Base-by-base conservation (phyloP, 2,888 invertebrate genomes). In the Andrena hattorfiana region DNA sequence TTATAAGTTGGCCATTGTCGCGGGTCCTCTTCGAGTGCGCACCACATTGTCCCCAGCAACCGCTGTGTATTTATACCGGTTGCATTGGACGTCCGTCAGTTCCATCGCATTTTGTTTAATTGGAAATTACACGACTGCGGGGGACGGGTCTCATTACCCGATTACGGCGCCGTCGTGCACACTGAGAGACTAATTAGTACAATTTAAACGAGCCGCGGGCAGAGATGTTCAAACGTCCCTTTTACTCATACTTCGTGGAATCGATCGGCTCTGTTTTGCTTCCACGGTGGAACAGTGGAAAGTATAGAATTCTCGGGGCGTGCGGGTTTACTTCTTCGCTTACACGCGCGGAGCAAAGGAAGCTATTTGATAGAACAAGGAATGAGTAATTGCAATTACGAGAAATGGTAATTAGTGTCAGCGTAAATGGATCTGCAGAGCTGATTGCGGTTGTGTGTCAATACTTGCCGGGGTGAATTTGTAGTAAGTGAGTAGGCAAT, bases 1-100 rank as follows among this genome's bases (percentile, higher is more conserved):
- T 81, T 81, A 74, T 70, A 81, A 81, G 69, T 23, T n/a, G 42
- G 8, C 42, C 48, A 81, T 81, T 81, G 81, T 59, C 68, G 16
- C 54, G 26, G 68, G 54, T 64, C 68, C 64, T 59, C 64, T 73
- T 66, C 28, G 63, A 59, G 32, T 51, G 54, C 8, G 5, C 7
- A 10, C 8, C 54, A 16, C 51, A 49, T 71, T 60, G 42, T 51
- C 26, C 30, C 5, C 26, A 10, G 16, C 59, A 20, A 16, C 49
- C 23, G 3, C 20, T 35, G 8, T 28, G 64, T 64, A 73, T 73
- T 73, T 80, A 81, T 81, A 48, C 59, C 59, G 30, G 42, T 69
- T 66, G 42, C 69, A 48, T 81, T 79, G 54, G 73, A 63, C 56
- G 49, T 32, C 23, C 63, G 28, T n/a, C 79, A 20, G 28, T 42